Conservation (phyloP, 2,888 invertebrate genomes). For the Epiperipatus broadwayi region DNA sequence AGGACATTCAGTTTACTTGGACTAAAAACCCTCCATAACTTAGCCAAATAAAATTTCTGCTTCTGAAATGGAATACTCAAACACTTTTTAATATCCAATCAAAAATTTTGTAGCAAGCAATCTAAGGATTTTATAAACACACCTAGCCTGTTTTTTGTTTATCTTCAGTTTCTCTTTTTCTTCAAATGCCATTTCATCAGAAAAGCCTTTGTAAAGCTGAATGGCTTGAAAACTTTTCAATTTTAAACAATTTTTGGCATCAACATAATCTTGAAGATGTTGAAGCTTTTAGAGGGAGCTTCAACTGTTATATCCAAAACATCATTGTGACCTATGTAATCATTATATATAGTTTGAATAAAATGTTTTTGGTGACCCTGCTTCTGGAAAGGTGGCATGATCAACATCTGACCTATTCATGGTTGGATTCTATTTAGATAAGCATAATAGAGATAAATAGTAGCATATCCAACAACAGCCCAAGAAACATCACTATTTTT, state of each 20-base stretch:
- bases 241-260: constrained; percentile 48
- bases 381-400: constrained; percentile 75
- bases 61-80: constrained; percentile 62
- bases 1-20: too few species aligned
- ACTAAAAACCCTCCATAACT: too few species aligned
- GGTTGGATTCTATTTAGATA: constrained; percentile 71
- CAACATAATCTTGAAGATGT: constrained; percentile 70
- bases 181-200: constrained; percentile 50
- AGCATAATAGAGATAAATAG: constrained; percentile 82
- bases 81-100: constrained; percentile 59
- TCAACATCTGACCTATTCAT: constrained; percentile 69
- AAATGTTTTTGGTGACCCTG: constrained; percentile 64
- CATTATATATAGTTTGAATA: constrained; percentile 40
- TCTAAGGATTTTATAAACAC: constrained; percentile 70
- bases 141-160: constrained; percentile 43
- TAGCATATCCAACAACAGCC: constrained; percentile 66
- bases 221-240: constrained; percentile 46
- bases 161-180: constrained; percentile 49
- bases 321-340: constrained; percentile 34
- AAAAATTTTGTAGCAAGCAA: constrained; percentile 52
- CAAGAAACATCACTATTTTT: constrained; percentile 29
- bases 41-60: too few species aligned
- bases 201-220: constrained; percentile 49
- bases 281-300: constrained; percentile 78
- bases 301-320: constrained; percentile 67